Percentiles rank a stretch among this genome's conserved stretches.
Evolutionary conservation across 1,140 invertebrate genomes (phyloP).

Genomic region (Eupristina koningsbergeri): DNA sequence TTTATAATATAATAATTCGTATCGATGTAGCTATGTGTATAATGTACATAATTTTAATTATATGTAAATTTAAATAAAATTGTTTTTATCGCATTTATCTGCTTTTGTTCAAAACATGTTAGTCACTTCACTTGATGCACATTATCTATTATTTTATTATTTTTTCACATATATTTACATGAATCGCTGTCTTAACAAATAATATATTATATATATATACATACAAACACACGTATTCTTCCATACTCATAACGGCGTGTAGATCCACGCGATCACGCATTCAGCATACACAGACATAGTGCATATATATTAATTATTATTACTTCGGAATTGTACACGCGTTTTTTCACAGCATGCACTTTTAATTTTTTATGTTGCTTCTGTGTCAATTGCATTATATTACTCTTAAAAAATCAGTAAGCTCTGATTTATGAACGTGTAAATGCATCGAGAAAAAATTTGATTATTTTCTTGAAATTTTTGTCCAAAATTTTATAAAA

Average conservation of each 20-base stretch:
- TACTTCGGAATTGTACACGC: slow-evolving; percentile 54
- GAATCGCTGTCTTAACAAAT: slow-evolving; percentile 65
- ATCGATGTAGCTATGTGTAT: slow-evolving; percentile 58
- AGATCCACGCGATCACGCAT: neutral
- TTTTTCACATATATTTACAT: slow-evolving; percentile 66
- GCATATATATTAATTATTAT: slow-evolving; percentile 62
- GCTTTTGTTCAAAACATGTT: slow-evolving; percentile 33
- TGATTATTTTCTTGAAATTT: neutral
- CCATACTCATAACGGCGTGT: neutral
- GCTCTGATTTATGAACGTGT: neutral
- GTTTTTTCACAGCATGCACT: slow-evolving; percentile 6
- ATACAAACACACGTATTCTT: neutral
- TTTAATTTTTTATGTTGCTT: neutral
- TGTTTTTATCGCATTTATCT: slow-evolving; percentile 6
- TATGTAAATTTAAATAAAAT: slow-evolving; percentile 55
- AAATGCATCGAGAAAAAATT: neutral
- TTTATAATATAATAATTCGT: slow-evolving; percentile 70
- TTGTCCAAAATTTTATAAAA: neutral
- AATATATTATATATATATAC: slow-evolving; percentile 63
- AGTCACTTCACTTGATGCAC: slow-evolving; percentile 30
- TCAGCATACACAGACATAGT: neutral
- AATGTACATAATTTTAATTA: slow-evolving; percentile 53
- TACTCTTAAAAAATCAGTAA: slow-evolving; percentile 12
- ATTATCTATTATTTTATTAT: slow-evolving; percentile 40
- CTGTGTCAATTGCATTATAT: neutral